Conservation (phyloP, 2,797 vertebrate species). For the Acanthiza pusilla region DNA sequence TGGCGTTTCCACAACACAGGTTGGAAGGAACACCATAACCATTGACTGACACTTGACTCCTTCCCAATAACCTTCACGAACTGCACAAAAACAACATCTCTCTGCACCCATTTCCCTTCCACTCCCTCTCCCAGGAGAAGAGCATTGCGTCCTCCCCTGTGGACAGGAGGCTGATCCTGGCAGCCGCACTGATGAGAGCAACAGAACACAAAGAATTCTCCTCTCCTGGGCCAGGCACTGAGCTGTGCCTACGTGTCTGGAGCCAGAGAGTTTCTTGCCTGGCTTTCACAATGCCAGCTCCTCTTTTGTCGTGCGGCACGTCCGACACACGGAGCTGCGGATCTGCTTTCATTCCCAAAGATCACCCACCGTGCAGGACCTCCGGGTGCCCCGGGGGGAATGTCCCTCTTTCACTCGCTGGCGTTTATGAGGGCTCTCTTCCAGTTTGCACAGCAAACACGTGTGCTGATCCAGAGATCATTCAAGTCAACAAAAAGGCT, state of each 20-base stretch:
- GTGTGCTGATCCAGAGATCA: background rate
- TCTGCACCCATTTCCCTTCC: background rate
- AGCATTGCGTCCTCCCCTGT: background rate
- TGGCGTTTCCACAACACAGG: background rate
- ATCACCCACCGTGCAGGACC: background rate
- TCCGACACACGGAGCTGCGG: background rate
- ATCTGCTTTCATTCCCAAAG: constrained; percentile 12
- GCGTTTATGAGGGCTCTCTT: background rate
- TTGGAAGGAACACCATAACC: background rate
- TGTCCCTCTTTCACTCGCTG: background rate
- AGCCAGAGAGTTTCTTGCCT: background rate
- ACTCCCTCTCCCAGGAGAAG: background rate
- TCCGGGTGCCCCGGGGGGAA: background rate
- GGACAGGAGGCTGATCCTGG: background rate
- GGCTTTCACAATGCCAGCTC: constrained; percentile 6
- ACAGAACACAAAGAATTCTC: background rate
- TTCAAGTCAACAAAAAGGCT: background rate
- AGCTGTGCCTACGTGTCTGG: constrained; percentile 22
- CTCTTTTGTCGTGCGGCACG: background rate
- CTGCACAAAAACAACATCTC: background rate
- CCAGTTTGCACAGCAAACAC: background rate
- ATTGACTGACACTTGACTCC: background rate
- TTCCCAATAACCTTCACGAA: background rate
- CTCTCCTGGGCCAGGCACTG: background rate
- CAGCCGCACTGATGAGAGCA: background rate